phyloP scores from a whole-genome alignment of 2,113 vertebrate species.

The Malurus elegans region DNA sequence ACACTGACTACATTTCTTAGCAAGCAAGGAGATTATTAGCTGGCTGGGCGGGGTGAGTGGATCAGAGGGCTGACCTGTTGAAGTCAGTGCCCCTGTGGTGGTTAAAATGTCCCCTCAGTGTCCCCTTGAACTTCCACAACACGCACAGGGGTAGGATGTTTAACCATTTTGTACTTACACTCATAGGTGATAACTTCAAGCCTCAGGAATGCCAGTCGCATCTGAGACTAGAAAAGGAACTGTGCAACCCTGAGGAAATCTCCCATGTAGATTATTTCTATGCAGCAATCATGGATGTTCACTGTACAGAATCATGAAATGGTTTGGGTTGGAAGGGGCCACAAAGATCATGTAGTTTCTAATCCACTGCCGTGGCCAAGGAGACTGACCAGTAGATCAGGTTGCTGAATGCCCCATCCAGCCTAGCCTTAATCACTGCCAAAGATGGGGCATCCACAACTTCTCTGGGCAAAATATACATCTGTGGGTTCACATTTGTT shows the following conservation, averaged over 20 bases:
- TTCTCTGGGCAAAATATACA: not conserved
- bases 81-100: not conserved
- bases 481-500: not conserved
- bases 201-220: not conserved
- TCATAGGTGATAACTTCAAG: not conserved
- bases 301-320: not conserved
- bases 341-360: not conserved
- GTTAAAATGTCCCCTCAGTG: not conserved
- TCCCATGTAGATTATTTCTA: not conserved
- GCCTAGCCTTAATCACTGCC: not conserved
- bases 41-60: not conserved
- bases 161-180: not conserved
- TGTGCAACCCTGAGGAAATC: not conserved
- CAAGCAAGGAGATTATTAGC: not conserved
- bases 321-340: not conserved
- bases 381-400: not conserved
- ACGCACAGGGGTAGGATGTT: not conserved
- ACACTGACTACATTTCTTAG: not conserved
- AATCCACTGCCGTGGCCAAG: not conserved
- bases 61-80: not conserved
- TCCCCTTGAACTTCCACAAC: not conserved
- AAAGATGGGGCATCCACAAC: not conserved
- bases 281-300: not conserved
- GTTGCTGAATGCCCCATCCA: not conserved
- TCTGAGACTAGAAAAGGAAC: not conserved